Conservation (phyloP, 2,797 vertebrate species). For the Leontopithecus rosalia region DNA sequence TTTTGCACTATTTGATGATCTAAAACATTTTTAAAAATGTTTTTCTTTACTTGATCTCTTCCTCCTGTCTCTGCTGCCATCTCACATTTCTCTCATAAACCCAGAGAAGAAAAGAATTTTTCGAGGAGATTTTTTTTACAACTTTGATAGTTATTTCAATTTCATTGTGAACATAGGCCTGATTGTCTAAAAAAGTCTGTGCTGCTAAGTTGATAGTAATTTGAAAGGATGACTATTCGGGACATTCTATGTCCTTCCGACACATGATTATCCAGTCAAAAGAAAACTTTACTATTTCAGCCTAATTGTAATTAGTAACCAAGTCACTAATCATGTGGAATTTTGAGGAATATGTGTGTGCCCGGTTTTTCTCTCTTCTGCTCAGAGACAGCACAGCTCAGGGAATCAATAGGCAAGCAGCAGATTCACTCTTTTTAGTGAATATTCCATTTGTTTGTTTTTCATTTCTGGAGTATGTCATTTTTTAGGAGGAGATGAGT, state of each 20-base stretch:
- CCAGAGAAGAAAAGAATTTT: not conserved
- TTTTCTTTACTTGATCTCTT: not conserved
- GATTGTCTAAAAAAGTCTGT: not conserved
- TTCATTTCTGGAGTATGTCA: not conserved
- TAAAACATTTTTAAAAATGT: not conserved
- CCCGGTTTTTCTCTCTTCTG: not conserved
- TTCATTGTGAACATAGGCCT: not conserved
- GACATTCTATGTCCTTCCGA: not conserved
- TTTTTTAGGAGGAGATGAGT: not conserved
- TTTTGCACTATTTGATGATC: not conserved
- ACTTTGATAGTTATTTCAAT: constrained; percentile 19
- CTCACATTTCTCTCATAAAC: not conserved
- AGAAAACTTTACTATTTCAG: not conserved
- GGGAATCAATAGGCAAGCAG: not conserved
- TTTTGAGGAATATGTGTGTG: not conserved
- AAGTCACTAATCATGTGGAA: not conserved
- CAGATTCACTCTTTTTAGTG: not conserved
- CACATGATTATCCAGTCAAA: not conserved
- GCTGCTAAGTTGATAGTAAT: not conserved
- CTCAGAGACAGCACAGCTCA: not conserved
- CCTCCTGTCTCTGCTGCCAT: not conserved
- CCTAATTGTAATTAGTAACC: not conserved
- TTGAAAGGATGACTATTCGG: not conserved
- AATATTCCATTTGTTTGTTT: not conserved
- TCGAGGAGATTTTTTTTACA: not conserved